Percentiles rank a stretch among this genome's conserved stretches.
Conservation (phyloP, 2,113 vertebrate genomes). For the Ceyx melanurus region DNA sequence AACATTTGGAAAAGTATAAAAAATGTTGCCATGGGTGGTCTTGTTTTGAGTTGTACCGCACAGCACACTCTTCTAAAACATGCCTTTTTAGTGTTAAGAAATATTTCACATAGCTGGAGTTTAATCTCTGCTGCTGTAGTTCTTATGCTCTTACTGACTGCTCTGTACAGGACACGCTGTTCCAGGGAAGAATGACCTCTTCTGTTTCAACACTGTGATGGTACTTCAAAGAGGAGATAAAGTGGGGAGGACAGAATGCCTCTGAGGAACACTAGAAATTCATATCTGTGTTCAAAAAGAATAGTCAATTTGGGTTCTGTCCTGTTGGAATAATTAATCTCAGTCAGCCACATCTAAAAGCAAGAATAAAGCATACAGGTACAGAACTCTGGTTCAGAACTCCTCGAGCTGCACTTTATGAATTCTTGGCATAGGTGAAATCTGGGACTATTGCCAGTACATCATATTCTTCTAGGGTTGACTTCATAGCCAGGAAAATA, state of each 20-base stretch:
- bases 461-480: neutral
- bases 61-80: neutral
- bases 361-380: neutral
- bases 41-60: neutral
- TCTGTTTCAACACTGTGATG: neutral
- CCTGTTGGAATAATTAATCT: constrained; percentile 21
- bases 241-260: neutral
- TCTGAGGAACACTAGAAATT: constrained; percentile 28
- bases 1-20: neutral
- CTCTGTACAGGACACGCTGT: neutral
- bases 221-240: neutral
- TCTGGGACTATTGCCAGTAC: neutral
- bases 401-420: constrained; percentile 2
- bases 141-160: neutral
- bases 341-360: neutral
- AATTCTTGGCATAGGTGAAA: constrained; percentile 26
- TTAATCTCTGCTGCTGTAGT: neutral
- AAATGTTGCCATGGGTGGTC: neutral
- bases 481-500: neutral
- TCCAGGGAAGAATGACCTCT: constrained; percentile 4
- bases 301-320: neutral
- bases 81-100: neutral
- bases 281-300: constrained; percentile 4
- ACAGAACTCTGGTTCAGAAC: neutral
- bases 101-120: neutral